Conservation (phyloP, 2,797 vertebrate species). For the Emydoidea blandingii region DNA sequence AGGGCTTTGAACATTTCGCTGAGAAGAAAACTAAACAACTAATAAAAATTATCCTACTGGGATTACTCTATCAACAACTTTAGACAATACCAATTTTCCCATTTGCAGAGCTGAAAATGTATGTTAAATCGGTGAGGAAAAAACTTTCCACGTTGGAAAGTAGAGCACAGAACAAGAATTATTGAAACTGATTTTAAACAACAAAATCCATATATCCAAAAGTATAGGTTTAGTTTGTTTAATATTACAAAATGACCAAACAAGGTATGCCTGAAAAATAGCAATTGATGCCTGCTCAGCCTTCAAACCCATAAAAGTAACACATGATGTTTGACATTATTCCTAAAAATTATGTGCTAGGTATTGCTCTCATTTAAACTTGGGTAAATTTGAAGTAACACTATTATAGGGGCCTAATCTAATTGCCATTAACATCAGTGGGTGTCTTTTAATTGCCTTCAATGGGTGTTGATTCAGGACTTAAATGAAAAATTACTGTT, state of each 20-base stretch:
- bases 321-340: neutral
- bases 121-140: neutral
- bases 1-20: constrained; percentile 25
- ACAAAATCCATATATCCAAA: neutral
- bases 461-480: neutral
- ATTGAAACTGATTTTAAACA: neutral
- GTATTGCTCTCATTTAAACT: neutral
- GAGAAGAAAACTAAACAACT: constrained; percentile 23
- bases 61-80: constrained; percentile 53
- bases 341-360: neutral
- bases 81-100: constrained; percentile 51
- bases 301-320: neutral
- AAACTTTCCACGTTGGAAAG: constrained; percentile 44
- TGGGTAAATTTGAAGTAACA: neutral
- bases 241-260: neutral
- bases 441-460: neutral
- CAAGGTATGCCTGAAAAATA: neutral
- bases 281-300: neutral
- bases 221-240: neutral
- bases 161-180: neutral
- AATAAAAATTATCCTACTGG: constrained; percentile 16
- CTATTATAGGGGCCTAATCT: neutral
- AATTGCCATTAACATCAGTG: neutral
- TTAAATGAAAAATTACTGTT: neutral
- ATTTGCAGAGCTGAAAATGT: constrained; percentile 3